These are phyloP conservation scores for Drosophila niveifrons DNA, from an alignment of 2,888 invertebrate species.

Conservation along the genomic window DNA sequence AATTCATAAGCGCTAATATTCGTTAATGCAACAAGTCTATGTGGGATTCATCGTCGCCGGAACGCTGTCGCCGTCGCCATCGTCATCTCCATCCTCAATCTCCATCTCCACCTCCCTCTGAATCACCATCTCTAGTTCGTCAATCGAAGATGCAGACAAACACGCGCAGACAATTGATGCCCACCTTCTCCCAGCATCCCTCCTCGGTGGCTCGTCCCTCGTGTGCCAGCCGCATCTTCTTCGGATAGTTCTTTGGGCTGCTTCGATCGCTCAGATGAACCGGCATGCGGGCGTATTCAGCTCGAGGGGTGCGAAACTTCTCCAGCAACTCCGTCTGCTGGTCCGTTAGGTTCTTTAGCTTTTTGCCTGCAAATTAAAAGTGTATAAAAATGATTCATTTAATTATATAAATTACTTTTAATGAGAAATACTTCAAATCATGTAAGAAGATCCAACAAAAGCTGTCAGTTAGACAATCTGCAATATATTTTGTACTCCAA, in stretches of 20 bases:
- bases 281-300: conserved; percentile 85
- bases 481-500: too few relatives aligned
- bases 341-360: conserved; percentile 82
- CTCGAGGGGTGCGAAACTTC: conserved; percentile 83
- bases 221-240: conserved; percentile 84
- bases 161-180: conserved; percentile 84
- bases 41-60: conserved; percentile 32
- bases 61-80: neutral
- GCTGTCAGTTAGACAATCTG: too few relatives aligned
- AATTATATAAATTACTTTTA: too few relatives aligned
- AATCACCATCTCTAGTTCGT: conserved; percentile 45
- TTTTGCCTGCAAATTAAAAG: conserved; percentile 72
- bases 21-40: conserved; percentile 79
- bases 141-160: conserved; percentile 85
- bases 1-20: conserved; percentile 79
- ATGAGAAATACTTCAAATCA: too few relatives aligned
- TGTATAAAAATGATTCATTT: neutral
- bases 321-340: conserved; percentile 84
- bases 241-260: conserved; percentile 85
- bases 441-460: too few relatives aligned
- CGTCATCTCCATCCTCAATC: conserved; percentile 6
- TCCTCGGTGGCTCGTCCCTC: conserved; percentile 80
- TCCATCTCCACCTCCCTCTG: conserved; percentile 23
- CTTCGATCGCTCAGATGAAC: conserved; percentile 85
- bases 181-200: conserved; percentile 84